Conservation (phyloP, 2,113 vertebrate species). For the Macheiramphus alcinus region DNA sequence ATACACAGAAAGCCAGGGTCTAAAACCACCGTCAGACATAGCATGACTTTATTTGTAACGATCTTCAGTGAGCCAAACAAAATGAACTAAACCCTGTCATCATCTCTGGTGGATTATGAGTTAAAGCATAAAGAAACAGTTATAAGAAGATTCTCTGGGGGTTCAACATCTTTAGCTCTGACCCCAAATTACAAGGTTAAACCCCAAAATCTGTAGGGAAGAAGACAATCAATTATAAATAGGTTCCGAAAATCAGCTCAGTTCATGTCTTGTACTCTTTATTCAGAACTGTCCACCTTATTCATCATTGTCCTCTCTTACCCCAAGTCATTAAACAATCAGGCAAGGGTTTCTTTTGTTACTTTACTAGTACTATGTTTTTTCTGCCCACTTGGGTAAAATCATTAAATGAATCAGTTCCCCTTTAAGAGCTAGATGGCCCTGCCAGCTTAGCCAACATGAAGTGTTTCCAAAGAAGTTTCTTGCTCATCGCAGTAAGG, state of each 20-base stretch:
- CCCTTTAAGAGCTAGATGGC: not conserved
- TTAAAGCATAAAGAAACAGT: not conserved
- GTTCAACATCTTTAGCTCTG: not conserved
- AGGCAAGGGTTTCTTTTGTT: not conserved
- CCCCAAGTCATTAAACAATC: not conserved
- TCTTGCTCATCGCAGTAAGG: constrained; percentile 17
- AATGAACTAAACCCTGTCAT: not conserved
- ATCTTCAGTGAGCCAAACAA: not conserved
- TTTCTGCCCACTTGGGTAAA: not conserved
- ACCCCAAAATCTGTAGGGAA: not conserved
- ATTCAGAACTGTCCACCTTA: not conserved
- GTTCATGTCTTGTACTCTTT: not conserved
- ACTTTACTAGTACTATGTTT: not conserved
- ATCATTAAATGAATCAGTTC: not conserved
- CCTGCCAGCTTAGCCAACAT: not conserved
- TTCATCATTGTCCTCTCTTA: not conserved
- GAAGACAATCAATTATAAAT: not conserved
- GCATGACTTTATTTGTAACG: not conserved
- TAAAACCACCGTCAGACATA: not conserved
- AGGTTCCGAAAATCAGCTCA: not conserved
- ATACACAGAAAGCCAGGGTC: not conserved
- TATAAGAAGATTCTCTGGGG: not conserved
- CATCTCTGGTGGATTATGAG: not conserved
- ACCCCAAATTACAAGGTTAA: not conserved
- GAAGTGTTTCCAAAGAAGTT: constrained; percentile 1